Percentiles rank a stretch among this genome's conserved stretches.
phyloP scores from a whole-genome alignment of 1,140 invertebrate species.

The Cydia fagiglandana region DNA sequence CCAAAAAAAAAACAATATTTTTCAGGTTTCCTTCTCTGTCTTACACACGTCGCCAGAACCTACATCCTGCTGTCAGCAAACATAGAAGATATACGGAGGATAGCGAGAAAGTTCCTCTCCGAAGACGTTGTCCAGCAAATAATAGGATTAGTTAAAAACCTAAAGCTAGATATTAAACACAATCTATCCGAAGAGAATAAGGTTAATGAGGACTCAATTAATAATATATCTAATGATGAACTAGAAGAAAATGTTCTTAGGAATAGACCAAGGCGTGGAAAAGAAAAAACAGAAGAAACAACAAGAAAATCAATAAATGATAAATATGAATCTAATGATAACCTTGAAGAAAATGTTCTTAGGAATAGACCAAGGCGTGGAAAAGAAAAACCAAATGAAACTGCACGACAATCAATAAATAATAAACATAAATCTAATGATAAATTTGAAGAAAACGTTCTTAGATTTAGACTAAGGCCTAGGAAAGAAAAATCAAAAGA shows the following conservation, averaged over 20 bases:
- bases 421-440: no score
- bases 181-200: slow-evolving; percentile 11
- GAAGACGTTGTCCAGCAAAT: slow-evolving; percentile 50
- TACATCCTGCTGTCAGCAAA: slow-evolving; percentile 60
- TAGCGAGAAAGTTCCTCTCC: slow-evolving; percentile 55
- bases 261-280: background rate
- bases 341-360: no score
- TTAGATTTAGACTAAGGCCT: no score
- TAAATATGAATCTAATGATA: no score
- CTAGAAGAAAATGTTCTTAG: background rate
- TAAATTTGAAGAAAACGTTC: no score
- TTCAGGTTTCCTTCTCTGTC: slow-evolving; percentile 43
- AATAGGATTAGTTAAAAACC: slow-evolving; percentile 42
- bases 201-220: background rate
- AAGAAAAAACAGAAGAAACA: background rate
- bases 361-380: no score
- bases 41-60: slow-evolving; percentile 37
- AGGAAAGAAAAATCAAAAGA: no score
- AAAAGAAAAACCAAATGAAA: no score
- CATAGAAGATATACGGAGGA: slow-evolving; percentile 54
- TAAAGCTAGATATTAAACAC: slow-evolving; percentile 8
- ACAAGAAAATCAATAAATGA: background rate
- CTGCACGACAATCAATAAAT: background rate
- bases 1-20: no score
- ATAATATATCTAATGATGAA: background rate